Conservation (phyloP, 1,140 invertebrate genomes). For the Holcopasites calliopsidis region DNA sequence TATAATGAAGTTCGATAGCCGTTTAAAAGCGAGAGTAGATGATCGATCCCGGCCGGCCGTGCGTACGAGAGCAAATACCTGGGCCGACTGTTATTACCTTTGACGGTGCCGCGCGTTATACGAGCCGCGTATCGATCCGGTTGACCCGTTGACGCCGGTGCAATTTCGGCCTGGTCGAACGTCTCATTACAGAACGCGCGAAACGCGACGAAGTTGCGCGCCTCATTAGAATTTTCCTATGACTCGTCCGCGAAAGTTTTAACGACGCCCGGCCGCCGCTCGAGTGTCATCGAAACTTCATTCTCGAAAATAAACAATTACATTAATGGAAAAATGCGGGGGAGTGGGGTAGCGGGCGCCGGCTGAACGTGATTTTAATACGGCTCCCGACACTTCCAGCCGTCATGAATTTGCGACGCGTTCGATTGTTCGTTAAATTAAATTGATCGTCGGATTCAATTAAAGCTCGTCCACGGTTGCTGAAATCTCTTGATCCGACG, state of each 20-base stretch:
- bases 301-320: slow-evolving; percentile 48
- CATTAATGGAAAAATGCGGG: slow-evolving; percentile 43
- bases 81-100: slow-evolving; percentile 53
- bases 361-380: background rate
- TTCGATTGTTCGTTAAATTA: slow-evolving; percentile 34
- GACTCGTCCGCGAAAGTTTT: slow-evolving; percentile 41
- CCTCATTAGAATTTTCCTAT: slow-evolving; percentile 47
- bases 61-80: slow-evolving; percentile 45
- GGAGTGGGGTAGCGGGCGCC: background rate
- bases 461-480: slow-evolving; percentile 1
- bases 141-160: background rate
- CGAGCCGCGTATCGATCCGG: slow-evolving; percentile 40
- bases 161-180: slow-evolving; percentile 29
- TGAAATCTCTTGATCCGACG: no score
- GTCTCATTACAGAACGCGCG: slow-evolving; percentile 32
- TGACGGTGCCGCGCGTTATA: slow-evolving; percentile 49
- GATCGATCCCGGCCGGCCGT: slow-evolving; percentile 37
- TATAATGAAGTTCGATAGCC: slow-evolving; percentile 44
- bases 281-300: slow-evolving; percentile 41
- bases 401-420: slow-evolving; percentile 9
- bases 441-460: slow-evolving; percentile 15
- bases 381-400: background rate
- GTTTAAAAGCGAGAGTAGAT: slow-evolving; percentile 55
- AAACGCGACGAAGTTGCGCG: slow-evolving; percentile 28
- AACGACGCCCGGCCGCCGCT: slow-evolving; percentile 22